Evolutionary conservation across 2,888 invertebrate species (phyloP), one percentile per base, ranked within the genome.

Genomic region (Papilio elwesi): DNA sequence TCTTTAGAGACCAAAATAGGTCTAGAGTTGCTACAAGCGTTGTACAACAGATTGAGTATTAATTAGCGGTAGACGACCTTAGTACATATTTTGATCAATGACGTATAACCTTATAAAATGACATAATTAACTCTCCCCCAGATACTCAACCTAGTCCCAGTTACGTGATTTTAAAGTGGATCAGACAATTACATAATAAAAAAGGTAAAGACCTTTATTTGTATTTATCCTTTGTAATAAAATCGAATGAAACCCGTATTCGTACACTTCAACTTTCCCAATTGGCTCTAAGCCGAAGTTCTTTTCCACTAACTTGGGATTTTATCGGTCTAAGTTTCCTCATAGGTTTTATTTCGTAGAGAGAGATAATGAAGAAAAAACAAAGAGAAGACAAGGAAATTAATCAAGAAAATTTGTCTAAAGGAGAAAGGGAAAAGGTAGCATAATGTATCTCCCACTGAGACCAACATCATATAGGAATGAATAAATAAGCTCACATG

Each of bases 181-280:
- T 13, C 57, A 57, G 36, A 2, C 13, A 38, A 59, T 59, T 59
- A 59, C 38, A 38, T 38, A 59, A 59, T 38, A 59, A 59, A 59
- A 59, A 59, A 59, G n/a, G 36, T 55, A 55, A 55, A 55, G 55
- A 26, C 38, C 59, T 59, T 13, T 59, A 36, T 57, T 57, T 57
- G 57, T 57, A 7, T 57, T 57, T 57, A 57, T 36, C 8, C 36
- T 59, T 9, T 59, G n/a, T 38, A 59, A 59, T 59, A 59, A 59
- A 59, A 59, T 59, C 59, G 59, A 59, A 59, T 59, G 38, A 59
- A 59, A 59, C 59, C 59, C 59, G 38, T 59, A 59, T 59, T 38
- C 59, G 36, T 59, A 59, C 59, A 38, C 59, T 59, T 59, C 26
- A 59, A 59, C 38, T 59, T 59, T 59, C 59, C 59, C 59, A 59